Percentiles rank a stretch among this genome's conserved stretches.
Conservation (phyloP, 2,113 vertebrate genomes). For the Mobula hypostoma region DNA sequence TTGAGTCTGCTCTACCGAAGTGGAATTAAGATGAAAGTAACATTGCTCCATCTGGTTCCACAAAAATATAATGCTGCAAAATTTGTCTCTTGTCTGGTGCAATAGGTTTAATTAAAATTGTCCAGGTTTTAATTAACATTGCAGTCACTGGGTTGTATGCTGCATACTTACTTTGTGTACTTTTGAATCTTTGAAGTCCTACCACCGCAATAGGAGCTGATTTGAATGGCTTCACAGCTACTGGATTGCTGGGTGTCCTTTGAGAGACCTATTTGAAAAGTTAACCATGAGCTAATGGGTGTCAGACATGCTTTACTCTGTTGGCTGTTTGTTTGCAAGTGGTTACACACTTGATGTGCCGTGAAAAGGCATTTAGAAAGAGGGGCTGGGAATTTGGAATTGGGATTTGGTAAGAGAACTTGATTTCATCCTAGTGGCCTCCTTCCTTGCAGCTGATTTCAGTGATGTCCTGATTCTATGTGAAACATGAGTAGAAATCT, state of each 20-base stretch:
- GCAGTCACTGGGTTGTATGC: not conserved
- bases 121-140: not conserved
- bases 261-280: not conserved
- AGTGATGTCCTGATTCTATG: not conserved
- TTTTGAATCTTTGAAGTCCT: not conserved
- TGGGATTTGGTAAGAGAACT: too few species aligned
- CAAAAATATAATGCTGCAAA: not conserved
- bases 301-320: not conserved
- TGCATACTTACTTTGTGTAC: too few species aligned
- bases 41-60: not conserved
- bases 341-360: too few species aligned
- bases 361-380: too few species aligned
- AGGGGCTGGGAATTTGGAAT: too few species aligned
- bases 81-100: not conserved
- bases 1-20: too few species aligned
- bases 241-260: not conserved
- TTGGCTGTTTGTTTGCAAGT: not conserved
- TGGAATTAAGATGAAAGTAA: too few species aligned
- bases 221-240: not conserved
- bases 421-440: too few species aligned
- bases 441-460: too few species aligned
- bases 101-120: not conserved
- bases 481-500: not conserved
- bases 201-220: not conserved
- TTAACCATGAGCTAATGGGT: not conserved